Evolutionary conservation across 2,888 invertebrate species (phyloP).

Genomic region (Drosophila lutescens): DNA sequence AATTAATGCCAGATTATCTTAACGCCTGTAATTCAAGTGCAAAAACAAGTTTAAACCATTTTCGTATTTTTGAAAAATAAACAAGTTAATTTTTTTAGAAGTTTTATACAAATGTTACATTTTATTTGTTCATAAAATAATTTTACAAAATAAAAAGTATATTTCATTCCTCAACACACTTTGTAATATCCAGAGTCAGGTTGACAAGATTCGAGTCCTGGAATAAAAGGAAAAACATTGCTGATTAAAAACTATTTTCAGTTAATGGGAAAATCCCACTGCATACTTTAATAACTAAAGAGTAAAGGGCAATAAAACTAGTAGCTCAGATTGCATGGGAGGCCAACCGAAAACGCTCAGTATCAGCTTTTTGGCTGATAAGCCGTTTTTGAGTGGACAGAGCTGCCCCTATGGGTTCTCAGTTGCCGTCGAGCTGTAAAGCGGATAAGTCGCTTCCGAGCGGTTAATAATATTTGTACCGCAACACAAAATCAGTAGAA

Average conservation of each 20-base stretch:
- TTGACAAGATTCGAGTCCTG: too few species aligned
- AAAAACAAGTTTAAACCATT: too few species aligned
- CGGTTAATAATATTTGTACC: neutral
- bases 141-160: neutral
- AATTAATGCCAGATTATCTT: too few species aligned
- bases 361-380: constrained; percentile 8
- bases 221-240: neutral
- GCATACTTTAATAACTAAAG: neutral
- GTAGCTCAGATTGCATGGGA: neutral
- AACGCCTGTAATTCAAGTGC: too few species aligned
- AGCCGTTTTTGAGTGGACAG: neutral
- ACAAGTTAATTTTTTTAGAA: neutral
- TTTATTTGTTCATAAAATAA: neutral
- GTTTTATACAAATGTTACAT: neutral
- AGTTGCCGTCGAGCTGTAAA: constrained; percentile 3
- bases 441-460: constrained; percentile 17
- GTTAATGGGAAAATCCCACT: neutral
- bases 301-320: neutral
- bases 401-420: neutral
- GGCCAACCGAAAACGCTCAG: neutral
- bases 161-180: neutral
- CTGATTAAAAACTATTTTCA: neutral
- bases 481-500: neutral
- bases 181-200: neutral
- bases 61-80: too few species aligned